These are phyloP conservation scores for Sus cebifrons DNA, from an alignment of 2,797 vertebrate species.

Conservation along the genomic window DNA sequence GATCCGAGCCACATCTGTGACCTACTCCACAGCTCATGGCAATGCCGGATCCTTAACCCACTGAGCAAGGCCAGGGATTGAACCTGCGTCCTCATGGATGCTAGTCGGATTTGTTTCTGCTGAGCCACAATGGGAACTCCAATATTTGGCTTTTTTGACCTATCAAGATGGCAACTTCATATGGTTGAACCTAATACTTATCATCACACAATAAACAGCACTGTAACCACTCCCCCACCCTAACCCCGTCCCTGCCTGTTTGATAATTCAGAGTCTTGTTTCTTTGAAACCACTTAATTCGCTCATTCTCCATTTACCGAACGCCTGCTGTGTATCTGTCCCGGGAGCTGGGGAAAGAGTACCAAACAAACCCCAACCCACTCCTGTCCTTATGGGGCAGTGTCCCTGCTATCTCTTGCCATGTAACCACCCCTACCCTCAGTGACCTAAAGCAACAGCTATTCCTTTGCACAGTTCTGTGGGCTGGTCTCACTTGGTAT, in stretches of 20 bases:
- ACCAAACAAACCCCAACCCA: neutral
- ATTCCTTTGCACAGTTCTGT: neutral
- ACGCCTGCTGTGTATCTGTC: neutral
- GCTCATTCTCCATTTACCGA: neutral
- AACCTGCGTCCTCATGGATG: too few relatives aligned
- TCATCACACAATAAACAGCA: neutral
- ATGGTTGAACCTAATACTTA: neutral
- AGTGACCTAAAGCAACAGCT: neutral
- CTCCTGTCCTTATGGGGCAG: neutral
- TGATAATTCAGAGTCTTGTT: neutral
- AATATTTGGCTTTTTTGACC: neutral
- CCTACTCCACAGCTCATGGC: too few relatives aligned
- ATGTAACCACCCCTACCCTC: neutral
- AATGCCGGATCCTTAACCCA: too few relatives aligned
- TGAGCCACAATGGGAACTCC: too few relatives aligned
- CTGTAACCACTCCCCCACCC: accelerated
- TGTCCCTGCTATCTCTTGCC: neutral
- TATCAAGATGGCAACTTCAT: neutral
- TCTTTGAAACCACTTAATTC: neutral
- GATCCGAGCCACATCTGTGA: too few relatives aligned
- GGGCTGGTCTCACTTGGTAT: neutral
- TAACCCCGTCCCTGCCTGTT: accelerated
- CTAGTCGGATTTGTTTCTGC: too few relatives aligned
- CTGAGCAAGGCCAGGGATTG: too few relatives aligned
- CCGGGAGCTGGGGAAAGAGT: neutral